phyloP scores from a whole-genome alignment of 1,140 invertebrate genomes.

The Drosophila lini region DNA sequence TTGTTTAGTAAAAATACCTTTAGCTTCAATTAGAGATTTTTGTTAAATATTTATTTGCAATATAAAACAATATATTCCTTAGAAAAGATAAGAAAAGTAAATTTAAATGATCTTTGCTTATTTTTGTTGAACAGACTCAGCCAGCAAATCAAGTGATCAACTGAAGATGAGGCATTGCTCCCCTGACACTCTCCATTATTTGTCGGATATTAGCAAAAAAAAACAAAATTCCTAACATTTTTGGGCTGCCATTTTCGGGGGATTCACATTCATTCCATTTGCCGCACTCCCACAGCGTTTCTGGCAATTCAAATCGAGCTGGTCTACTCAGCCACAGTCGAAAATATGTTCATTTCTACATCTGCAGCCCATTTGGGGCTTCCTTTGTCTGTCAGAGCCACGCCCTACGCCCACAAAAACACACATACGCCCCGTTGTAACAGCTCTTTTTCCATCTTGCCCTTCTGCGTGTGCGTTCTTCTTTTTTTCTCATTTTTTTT shows the following conservation, averaged over 20 bases:
- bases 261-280: conserved; percentile 24
- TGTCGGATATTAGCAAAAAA: conserved; percentile 11
- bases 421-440: conserved; percentile 29
- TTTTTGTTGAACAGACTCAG: not conserved
- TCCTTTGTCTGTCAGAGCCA: conserved; percentile 15
- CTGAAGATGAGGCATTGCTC: conserved; percentile 6
- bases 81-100: not conserved
- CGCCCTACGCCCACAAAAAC: conserved; percentile 17
- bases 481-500: conserved; percentile 55
- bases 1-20: not conserved
- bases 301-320: conserved; percentile 55
- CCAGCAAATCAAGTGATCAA: conserved; percentile 4
- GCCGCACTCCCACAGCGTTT: conserved; percentile 19
- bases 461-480: conserved; percentile 31
- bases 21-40: not conserved
- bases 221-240: conserved; percentile 9
- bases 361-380: conserved; percentile 49
- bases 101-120: no score
- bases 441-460: conserved; percentile 46
- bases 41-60: not conserved
- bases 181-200: conserved; percentile 9
- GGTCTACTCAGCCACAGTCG: conserved; percentile 24
- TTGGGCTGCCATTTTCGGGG: conserved; percentile 6
- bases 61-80: not conserved
- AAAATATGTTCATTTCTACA: conserved; percentile 61